phyloP scores from a whole-genome alignment of 2,113 vertebrate species.

The Tragulus kanchil region DNA sequence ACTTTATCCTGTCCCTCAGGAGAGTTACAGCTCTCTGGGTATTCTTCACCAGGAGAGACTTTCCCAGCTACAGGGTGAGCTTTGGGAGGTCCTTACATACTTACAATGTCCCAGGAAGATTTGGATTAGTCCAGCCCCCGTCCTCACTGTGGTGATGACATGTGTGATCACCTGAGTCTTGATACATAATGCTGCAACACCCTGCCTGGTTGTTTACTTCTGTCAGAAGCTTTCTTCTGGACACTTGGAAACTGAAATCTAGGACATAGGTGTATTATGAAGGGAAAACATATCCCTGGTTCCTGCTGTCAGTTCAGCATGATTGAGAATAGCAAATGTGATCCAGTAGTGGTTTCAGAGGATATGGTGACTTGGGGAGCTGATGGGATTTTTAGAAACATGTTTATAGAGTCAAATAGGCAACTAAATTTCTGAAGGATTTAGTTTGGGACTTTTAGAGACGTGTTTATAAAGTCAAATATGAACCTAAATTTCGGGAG shows the following conservation, averaged over 20 bases:
- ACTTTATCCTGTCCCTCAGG: background rate
- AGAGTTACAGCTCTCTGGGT: background rate
- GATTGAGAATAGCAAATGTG: background rate
- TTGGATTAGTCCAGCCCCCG: background rate
- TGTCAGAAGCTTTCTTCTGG: background rate
- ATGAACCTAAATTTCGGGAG: background rate
- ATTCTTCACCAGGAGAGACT: background rate
- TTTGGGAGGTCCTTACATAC: background rate
- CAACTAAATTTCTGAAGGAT: background rate
- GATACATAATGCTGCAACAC: rapidly evolving
- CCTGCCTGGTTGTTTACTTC: background rate
- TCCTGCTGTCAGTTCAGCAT: background rate
- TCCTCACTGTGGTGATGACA: background rate
- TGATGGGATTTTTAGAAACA: background rate
- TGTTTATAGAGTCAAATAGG: background rate
- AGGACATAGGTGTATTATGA: background rate
- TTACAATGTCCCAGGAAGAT: background rate
- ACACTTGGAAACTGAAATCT: background rate
- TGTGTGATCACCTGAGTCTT: rapidly evolving
- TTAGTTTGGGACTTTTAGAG: background rate
- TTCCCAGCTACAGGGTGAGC: background rate
- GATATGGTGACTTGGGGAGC: background rate
- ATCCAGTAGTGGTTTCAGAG: background rate
- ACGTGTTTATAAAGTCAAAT: background rate
- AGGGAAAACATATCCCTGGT: background rate